A percentile compares a stretch with the other conserved stretches of the same genome.
Evolutionary conservation across 2,113 vertebrate genomes (phyloP).

Genomic region (Notechis scutatus): DNA sequence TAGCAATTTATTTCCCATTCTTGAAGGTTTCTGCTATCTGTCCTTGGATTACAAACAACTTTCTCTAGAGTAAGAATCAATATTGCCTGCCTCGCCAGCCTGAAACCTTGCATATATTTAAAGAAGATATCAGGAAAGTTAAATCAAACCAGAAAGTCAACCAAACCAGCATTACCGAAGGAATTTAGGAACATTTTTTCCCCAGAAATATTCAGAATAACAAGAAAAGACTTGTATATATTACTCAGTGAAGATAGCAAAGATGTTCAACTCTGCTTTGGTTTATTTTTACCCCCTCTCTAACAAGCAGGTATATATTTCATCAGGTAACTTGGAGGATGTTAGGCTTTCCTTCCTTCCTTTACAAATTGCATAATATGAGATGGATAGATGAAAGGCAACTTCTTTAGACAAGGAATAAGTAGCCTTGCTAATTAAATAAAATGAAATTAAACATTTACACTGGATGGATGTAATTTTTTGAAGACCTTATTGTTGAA

Average conservation of each 20-base stretch:
- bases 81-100: not conserved
- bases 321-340: not conserved
- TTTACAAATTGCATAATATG: not conserved
- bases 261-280: not conserved
- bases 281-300: not conserved
- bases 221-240: not conserved
- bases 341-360: not conserved
- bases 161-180: not conserved
- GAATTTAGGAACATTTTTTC: not conserved
- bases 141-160: too few relatives aligned
- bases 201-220: not conserved
- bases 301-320: not conserved
- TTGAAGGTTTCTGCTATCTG: not conserved
- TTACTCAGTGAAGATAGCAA: not conserved
- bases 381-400: not conserved
- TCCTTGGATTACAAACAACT: not conserved
- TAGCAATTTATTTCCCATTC: not conserved
- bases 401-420: not conserved
- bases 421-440: not conserved
- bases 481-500: not conserved
- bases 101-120: not conserved
- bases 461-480: not conserved
- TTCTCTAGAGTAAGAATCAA: not conserved
- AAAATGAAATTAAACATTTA: not conserved
- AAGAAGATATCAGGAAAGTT: not conserved